Conservation (phyloP, 2,797 vertebrate species). For the Peromyscus attwateri region DNA sequence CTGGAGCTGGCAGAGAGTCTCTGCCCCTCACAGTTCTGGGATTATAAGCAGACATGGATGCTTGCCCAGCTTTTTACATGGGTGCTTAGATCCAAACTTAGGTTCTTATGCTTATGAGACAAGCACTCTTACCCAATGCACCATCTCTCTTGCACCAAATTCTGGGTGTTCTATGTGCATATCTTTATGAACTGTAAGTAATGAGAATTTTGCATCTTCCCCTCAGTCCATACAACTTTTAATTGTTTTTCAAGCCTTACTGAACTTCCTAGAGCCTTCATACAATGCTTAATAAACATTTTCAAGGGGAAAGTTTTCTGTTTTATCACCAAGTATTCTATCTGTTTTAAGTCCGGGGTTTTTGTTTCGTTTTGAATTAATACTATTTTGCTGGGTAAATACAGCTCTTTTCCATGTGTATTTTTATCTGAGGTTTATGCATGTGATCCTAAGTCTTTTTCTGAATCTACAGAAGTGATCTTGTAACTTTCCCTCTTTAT, state of each 20-base stretch:
- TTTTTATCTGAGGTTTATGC: constrained; percentile 18
- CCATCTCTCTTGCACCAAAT: neutral
- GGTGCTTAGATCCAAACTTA: neutral
- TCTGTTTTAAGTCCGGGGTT: neutral
- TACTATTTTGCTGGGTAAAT: neutral
- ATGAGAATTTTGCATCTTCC: constrained; percentile 29
- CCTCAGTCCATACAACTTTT: neutral
- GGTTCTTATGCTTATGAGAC: neutral
- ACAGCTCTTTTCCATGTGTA: neutral
- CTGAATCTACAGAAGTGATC: constrained; percentile 22
- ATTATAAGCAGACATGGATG: neutral
- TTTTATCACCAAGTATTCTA: constrained; percentile 6
- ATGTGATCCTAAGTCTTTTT: neutral
- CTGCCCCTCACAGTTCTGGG: neutral
- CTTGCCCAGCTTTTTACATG: neutral
- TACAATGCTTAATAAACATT: neutral
- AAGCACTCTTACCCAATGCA: neutral
- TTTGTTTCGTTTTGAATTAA: neutral
- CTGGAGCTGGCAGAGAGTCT: neutral
- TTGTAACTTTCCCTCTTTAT: constrained; percentile 34
- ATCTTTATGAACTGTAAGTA: neutral
- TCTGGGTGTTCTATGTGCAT: constrained; percentile 22
- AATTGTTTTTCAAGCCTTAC: constrained; percentile 7
- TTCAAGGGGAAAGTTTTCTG: constrained; percentile 11
- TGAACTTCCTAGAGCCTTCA: neutral